These are phyloP conservation scores for Fratercula arctica DNA, from an alignment of 2,797 vertebrate species.

Conservation along the genomic window DNA sequence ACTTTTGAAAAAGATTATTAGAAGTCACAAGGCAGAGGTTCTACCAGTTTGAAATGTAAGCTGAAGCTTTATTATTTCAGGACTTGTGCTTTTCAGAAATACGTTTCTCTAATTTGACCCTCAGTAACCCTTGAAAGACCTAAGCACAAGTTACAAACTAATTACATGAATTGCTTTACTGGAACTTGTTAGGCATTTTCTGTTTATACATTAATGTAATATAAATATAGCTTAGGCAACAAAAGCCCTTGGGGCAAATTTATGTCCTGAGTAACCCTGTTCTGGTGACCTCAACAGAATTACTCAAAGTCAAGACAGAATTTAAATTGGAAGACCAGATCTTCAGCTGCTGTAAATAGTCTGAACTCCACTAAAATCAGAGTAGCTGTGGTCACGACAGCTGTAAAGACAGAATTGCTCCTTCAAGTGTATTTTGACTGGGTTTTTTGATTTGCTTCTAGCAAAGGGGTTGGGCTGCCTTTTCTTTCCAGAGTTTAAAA, in stretches of 20 bases:
- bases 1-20: neutral
- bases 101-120: slow-evolving; percentile 29
- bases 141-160: slow-evolving; percentile 45
- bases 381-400: neutral
- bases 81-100: slow-evolving; percentile 28
- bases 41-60: neutral
- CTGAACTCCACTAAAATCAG: neutral
- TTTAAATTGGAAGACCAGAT: slow-evolving; percentile 56
- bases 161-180: slow-evolving; percentile 43
- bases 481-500: neutral
- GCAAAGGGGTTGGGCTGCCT: neutral
- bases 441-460: neutral
- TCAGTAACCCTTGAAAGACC: slow-evolving; percentile 32
- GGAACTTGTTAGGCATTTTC: slow-evolving; percentile 52
- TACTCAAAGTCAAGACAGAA: slow-evolving; percentile 68
- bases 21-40: neutral
- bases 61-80: neutral
- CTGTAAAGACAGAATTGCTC: neutral
- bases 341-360: slow-evolving; percentile 13
- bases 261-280: slow-evolving; percentile 63
- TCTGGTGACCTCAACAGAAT: slow-evolving; percentile 58
- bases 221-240: slow-evolving; percentile 54
- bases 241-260: slow-evolving; percentile 60
- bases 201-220: slow-evolving; percentile 72
- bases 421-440: neutral